Base-by-base conservation (phyloP, 2,888 invertebrate genomes). In the Pedicia rivosa region DNA sequence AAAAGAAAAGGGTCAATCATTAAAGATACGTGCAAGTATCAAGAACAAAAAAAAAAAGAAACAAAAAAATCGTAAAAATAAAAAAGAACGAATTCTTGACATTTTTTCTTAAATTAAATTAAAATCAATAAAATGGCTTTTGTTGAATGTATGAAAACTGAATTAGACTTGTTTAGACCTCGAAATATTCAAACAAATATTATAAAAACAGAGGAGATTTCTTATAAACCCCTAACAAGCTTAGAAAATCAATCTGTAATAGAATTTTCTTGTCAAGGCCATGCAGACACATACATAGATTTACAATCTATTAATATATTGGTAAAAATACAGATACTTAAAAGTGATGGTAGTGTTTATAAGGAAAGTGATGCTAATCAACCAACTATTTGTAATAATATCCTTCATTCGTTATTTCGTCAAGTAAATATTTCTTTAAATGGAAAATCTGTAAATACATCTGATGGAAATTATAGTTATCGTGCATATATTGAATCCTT, bases 361-460 rank as follows among this genome's bases (percentile, higher is more conserved):
- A 10, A 16, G 5, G 27, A 28, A 6, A 8, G 28, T 2, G 12
- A 15, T 13, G 12, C 9, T 15, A 15, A 12, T 13, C 32, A 27
- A 25, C 24, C 17, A 2, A 19, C 29, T 12, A n/a, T 33, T 14
- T 32, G 36, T 5, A 42, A 42, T 22, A 38, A 38, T 24, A 22
- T 34, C 3, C 5, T 39, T 3, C 40, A 42, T 25, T 38, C 36
- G 2, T 16, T 40, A 8, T 40, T 40, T 24, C 25, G 19, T 7
- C 40, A 42, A 19, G 17, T 38, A 2, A 36, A 35, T 8, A 14
- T 36, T 12, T 29, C 10, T 22, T 30, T 42, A 19, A 42, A 42
- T 37, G 37, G 39, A 2, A 38, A 40, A 31, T 27, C 22, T 22
- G 40, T 42, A 15, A 31, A 32, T 20, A 24, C 37, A 13, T 26